These are phyloP conservation scores for Steinernema feltiae DNA, from an alignment of 1,140 invertebrate species.

Conservation along the genomic window DNA sequence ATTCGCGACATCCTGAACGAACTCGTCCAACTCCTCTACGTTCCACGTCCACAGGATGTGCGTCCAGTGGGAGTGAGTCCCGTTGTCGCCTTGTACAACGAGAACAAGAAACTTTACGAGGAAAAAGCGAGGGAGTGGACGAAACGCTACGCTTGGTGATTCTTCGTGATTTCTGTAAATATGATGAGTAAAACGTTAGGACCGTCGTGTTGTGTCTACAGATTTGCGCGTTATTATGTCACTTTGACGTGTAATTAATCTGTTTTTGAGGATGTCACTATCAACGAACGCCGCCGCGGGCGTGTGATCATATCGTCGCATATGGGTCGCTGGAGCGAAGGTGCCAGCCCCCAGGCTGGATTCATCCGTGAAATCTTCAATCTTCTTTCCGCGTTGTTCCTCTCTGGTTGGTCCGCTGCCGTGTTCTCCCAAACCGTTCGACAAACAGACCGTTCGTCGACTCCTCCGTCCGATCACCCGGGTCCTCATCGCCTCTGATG, in stretches of 20 bases:
- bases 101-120: constrained; percentile 94
- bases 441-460: too few species aligned
- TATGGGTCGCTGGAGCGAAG: neutral
- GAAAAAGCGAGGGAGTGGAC: constrained; percentile 95
- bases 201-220: neutral
- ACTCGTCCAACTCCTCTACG: constrained; percentile 66
- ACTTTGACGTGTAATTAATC: neutral
- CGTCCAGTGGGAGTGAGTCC: too few species aligned
- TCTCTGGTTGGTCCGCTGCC: neutral
- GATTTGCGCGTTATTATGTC: neutral
- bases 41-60: neutral
- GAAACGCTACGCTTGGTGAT: constrained; percentile 74
- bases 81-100: constrained; percentile 94
- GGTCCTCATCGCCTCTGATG: neutral
- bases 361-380: neutral
- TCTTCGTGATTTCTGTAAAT: neutral
- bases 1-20: constrained; percentile 80
- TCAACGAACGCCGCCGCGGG: neutral
- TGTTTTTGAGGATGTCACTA: neutral
- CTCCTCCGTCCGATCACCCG: too few species aligned
- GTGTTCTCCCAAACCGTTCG: neutral
- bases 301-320: neutral
- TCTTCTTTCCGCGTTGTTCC: too few species aligned
- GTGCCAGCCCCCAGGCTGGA: neutral
- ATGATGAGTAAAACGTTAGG: neutral